Percentiles rank a stretch among this genome's conserved stretches.
phyloP scores from a whole-genome alignment of 2,113 vertebrate species.

The Bettongia penicillata region DNA sequence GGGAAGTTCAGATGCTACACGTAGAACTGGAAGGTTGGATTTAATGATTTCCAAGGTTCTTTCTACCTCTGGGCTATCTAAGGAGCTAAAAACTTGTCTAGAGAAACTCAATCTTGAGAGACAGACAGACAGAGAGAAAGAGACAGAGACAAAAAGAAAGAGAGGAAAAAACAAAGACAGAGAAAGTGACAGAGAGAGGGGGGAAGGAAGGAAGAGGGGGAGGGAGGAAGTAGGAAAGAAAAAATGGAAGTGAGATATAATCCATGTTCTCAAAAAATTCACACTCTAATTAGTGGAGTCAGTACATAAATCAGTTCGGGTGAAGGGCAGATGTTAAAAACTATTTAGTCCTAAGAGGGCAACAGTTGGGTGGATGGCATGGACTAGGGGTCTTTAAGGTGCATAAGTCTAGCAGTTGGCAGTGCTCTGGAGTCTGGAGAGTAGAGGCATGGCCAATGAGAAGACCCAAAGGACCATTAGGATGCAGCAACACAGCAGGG shows the following conservation, averaged over 20 bases:
- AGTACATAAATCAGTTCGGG: background rate
- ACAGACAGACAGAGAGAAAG: background rate
- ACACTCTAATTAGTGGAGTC: background rate
- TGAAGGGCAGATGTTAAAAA: too few species aligned
- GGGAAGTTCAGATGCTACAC: background rate
- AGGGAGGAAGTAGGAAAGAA: background rate
- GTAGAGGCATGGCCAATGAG: background rate
- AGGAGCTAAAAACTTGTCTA: background rate
- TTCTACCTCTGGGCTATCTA: background rate
- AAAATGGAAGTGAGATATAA: background rate
- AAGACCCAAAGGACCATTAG: background rate
- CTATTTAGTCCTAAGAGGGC: background rate
- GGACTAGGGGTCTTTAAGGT: background rate
- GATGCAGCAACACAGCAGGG: background rate
- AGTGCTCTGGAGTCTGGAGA: background rate
- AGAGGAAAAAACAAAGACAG: background rate
- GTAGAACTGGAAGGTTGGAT: background rate
- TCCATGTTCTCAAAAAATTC: background rate
- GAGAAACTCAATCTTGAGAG: background rate
- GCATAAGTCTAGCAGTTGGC: background rate
- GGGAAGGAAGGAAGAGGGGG: background rate
- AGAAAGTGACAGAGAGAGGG: background rate
- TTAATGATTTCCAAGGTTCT: background rate
- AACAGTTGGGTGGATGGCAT: background rate
- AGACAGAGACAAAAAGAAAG: background rate